phyloP scores from a whole-genome alignment of 2,797 vertebrate genomes.

The Anguilla pacifica region DNA sequence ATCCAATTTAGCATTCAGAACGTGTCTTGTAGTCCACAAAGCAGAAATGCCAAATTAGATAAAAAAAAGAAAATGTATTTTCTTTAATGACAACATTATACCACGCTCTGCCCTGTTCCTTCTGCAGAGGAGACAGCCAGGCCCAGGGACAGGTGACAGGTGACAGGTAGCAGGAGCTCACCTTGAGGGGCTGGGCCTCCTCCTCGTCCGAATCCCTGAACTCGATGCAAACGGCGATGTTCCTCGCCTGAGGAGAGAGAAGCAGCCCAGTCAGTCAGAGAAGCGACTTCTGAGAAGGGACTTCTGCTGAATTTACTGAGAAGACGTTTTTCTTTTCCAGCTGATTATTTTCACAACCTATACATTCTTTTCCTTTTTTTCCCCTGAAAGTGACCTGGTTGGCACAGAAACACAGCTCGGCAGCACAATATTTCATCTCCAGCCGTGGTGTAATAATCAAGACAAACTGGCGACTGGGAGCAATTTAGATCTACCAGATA shows the following conservation, averaged over 20 bases:
- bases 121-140: not conserved
- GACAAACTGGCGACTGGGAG: not conserved
- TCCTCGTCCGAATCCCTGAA: conserved; percentile 96
- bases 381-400: not conserved
- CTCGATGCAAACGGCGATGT: conserved; percentile 91
- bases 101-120: not conserved
- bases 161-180: conserved; percentile 56
- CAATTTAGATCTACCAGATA: not conserved
- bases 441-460: not conserved
- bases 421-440: not conserved
- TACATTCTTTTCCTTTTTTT: not conserved
- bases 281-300: not conserved
- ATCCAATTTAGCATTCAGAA: not conserved
- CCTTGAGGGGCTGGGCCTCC: conserved; percentile 85
- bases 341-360: not conserved
- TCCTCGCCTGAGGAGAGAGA: conserved; percentile 81
- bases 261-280: not conserved
- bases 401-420: not conserved
- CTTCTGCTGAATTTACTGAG: not conserved
- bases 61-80: not conserved
- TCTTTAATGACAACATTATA: not conserved
- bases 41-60: not conserved
- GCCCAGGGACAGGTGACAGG: not conserved
- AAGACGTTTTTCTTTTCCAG: not conserved
- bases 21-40: no score